Evolutionary conservation across 2,888 invertebrate genomes (phyloP), one percentile per base, ranked within the genome.

Genomic region (Synanthedon myopaeformis): DNA sequence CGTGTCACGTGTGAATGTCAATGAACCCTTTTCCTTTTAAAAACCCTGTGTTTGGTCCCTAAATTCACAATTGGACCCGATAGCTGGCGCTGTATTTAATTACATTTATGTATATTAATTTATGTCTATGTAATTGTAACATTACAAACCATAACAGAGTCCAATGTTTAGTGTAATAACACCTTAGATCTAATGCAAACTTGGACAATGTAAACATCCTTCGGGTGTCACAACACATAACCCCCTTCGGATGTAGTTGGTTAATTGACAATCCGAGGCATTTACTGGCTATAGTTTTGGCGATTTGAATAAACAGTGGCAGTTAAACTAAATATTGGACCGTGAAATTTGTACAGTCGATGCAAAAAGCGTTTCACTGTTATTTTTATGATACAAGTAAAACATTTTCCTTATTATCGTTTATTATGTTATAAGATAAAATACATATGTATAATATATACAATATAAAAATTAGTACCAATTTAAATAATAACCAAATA

Each of bases 181-280:
- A 75, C 65, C 69, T 70, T 62, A 58, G 59, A 55, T 52, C 55
- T 57, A 55, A 61, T 57, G 61, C 61, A 64, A 66, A 65, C 64
- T 54, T 51, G 54, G 59, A 55, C 55, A 55, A 56, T 13, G 66
- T 65, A 70, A 71, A 69, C 67, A 72, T 53, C 45, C 53, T 60
- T 59, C 57, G 60, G 64, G 61, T 62, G 58, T 58, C 57, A 59
- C 61, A 64, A 55, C 64, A 65, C 61, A 61, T 57, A 58, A 61
- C 63, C 65, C 58, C 53, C 59, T 58, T 65, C 57, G 53, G 52
- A 48, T 54, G 56, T 59, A 62, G 61, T 65, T 60, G 57, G 66
- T 64, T 81, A 83, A 82, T 82, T 82, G 83, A 78, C 76, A 79
- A 69, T 69, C 64, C 67, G 66, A 76, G 71, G 72, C 64, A 64